A percentile compares a stretch with the other conserved stretches of the same genome.
Evolutionary conservation across 64 coral and sea anemone species (phyloP).

Genomic region (Trachythela sp.): DNA sequence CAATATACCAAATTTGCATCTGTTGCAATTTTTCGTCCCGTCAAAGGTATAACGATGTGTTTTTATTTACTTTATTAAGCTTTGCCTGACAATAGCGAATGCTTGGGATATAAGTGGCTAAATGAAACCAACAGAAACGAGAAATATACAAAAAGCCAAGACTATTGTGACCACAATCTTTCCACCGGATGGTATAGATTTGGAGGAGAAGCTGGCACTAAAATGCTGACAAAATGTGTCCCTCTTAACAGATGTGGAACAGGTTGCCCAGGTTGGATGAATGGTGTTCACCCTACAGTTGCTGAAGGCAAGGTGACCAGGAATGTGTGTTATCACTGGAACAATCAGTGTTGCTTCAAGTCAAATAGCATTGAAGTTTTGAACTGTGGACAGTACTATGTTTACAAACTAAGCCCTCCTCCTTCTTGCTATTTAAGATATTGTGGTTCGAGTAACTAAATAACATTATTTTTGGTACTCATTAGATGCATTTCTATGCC

Average conservation of each 20-base stretch:
- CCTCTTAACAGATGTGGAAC: not conserved
- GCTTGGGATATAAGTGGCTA: no score
- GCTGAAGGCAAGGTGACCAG: constrained; percentile 6
- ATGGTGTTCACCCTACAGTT: not conserved
- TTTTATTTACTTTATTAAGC: no score
- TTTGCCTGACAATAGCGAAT: no score
- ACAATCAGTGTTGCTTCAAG: not conserved
- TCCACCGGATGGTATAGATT: not conserved
- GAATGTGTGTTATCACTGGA: not conserved
- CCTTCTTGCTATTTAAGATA: not conserved
- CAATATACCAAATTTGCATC: no score
- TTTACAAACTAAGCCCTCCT: not conserved
- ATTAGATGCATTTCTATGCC: no score
- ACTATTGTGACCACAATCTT: not conserved
- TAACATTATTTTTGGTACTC: not conserved
- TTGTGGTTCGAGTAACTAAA: not conserved
- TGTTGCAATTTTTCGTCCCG: no score
- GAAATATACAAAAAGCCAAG: not conserved
- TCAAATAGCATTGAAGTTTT: not conserved
- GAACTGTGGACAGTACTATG: not conserved
- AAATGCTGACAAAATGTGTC: not conserved
- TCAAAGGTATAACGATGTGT: no score
- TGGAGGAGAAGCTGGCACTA: not conserved
- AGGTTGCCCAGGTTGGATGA: not conserved
- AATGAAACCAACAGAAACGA: not conserved